Evolutionary conservation across 2,797 vertebrate genomes (phyloP), one percentile per base, ranked within the genome.

Genomic region (Periophthalmus magnuspinnatus): DNA sequence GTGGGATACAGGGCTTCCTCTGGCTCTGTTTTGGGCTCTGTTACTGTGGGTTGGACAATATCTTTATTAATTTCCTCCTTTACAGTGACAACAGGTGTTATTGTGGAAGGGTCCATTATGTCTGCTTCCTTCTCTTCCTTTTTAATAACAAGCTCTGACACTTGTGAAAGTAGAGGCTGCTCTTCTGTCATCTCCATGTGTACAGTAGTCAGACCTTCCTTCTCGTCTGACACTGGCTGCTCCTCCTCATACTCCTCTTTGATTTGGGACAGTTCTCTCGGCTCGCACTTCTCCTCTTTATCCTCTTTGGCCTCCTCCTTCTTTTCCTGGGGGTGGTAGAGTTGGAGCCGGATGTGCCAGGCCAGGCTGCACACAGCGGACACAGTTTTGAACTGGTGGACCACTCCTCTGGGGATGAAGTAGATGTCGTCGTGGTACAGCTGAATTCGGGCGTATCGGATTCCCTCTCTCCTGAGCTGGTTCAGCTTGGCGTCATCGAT

Each of bases 361-460:
- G 98, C 98, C 87, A 99, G 93, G 82, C 97, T 99, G 91, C 97
- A 98, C 69, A 99, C 98, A 1, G 98, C 95, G 1, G 98, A 97
- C 79, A 99, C 97, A 0, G 97, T 98, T 92, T 99, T 99, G 92
- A 99, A 99, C 92, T 99, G 98, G 90, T 99, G 97, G 72, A 99
- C 96, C 57, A 99, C 97, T 85, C 96, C 97, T 89, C 97, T 95
- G 41, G 97, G 97, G 83, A 99, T 99, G 90, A 98, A 99, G 90
- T 99, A 99, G 92, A 99, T 97, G 94, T 99, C 98, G 66, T 99
- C 95, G 87, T 99, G 97, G 17, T 97, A 97, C 41, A 99, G 92
- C 80, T 99, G 98, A 84, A 99, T 97, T 33, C 97, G 95, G 73
- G 97, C 97, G 56, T 99, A 99, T 64, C 98, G 95, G 88, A 99